Percentiles rank a stretch among this genome's conserved stretches.
phyloP scores from a whole-genome alignment of 2,113 vertebrate species.

The Labeo rohita region DNA sequence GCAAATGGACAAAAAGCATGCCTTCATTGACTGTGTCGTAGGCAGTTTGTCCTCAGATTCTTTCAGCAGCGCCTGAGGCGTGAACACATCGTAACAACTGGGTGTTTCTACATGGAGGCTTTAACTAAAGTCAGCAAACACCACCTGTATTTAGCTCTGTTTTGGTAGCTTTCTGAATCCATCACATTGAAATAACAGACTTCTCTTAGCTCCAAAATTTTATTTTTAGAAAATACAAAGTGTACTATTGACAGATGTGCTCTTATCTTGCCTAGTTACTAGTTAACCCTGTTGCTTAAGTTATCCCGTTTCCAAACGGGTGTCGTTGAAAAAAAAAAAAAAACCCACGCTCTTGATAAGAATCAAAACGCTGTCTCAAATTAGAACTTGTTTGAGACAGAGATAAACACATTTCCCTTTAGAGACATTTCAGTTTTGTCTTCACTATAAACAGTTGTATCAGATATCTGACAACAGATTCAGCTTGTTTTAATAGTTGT shows the following conservation, averaged over 20 bases:
- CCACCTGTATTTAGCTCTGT: constrained; percentile 12
- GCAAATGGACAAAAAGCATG: neutral
- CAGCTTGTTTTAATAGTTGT: neutral
- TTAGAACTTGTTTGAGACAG: neutral
- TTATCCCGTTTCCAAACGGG: neutral
- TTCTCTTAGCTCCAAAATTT: neutral
- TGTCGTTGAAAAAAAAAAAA: neutral
- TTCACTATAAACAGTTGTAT: neutral
- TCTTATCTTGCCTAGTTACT: neutral
- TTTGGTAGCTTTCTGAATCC: constrained; percentile 11
- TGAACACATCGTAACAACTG: neutral
- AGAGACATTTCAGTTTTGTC: neutral
- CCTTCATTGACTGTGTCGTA: neutral
- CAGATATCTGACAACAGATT: neutral
- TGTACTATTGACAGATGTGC: neutral
- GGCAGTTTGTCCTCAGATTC: neutral
- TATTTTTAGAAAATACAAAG: neutral
- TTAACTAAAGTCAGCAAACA: constrained; percentile 33
- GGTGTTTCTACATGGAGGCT: constrained; percentile 29
- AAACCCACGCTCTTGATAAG: neutral
- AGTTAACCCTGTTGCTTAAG: constrained; percentile 9
- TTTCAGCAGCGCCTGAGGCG: neutral
- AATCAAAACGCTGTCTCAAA: neutral
- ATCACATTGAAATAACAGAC: neutral
- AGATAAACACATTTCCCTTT: neutral